Base-by-base conservation (phyloP, 2,113 vertebrate species). In the Tychaedon coryphoeus region DNA sequence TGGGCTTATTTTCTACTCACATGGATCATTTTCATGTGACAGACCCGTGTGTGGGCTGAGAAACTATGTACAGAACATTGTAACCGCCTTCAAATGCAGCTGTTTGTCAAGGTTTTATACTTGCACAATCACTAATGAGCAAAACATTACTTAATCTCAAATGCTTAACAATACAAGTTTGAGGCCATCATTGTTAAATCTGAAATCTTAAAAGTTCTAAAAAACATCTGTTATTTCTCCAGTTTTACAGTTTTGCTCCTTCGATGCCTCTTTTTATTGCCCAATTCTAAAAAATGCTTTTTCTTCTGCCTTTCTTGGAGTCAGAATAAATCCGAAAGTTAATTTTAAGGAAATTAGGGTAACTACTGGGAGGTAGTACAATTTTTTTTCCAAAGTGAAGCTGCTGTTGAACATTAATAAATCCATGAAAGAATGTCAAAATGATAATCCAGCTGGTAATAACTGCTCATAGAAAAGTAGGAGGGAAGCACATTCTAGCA, bases 321-420 rank as follows among this genome's bases (percentile, higher is more conserved):
- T 10, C 22, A 89, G 38, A 87, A 72, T 9, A 79, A 92, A 82
- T 4, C 9, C 2, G 0, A 50, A 82, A 69, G 14, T 78, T 67
- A 62, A 75, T 53, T 9, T 79, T 48, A 69, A 88, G 25, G 47
- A 50, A 93, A 72, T 8, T 45, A 8, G 8, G 9, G 53, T 16
- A 82, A 72, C 43, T 69, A 72, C 13, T 67, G 14, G 18, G 8
- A 88, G 20, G 23, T 19, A 75, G 34, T 31, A 61, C 8, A 47
- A 14, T 3, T 29, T 28, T 43, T 40, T 45, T 70, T 88, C n/a
- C 22, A 66, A 62, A 93, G 45, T 1, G 0, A 17, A 81, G 86
- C 74, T 93, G 74, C 25, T 93, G 78, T 34, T 93, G 50, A 86
- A 75, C n/a, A 29, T 56, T 31, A 90, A 82, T 25, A 94, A 93